Base-by-base conservation (phyloP, 2,888 invertebrate species). In the Euproctis similis region DNA sequence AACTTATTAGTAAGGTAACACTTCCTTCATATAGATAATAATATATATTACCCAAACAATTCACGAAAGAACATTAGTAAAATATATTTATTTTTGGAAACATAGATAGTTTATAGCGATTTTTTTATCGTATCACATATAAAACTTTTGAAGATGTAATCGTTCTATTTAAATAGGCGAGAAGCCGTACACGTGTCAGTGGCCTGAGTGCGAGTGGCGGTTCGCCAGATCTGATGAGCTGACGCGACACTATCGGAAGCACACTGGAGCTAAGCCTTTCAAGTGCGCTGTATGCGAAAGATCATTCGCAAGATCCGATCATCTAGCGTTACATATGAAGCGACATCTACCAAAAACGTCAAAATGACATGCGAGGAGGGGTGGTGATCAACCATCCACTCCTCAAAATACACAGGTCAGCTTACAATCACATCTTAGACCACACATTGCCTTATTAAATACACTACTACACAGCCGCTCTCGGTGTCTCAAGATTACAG, bases 201-300 rank as follows among this genome's bases (percentile, higher is more conserved):
- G 97, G 97, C 95, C 96, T 25, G 97, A 97, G 65, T 98, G 97
- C 84, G 96, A 96, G 68, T 98, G 97, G 97, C 88, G 97, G 61
- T 97, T 97, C 74, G 97, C 97, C 32, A 88, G 97, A 37, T 96
- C 96, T 24, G 97, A 97, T 84, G 97, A 97, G 85, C 85, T 97
- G 68, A 97, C 97, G 35, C 92, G 97, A 53, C 97, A 97, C 75
- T 97, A 96, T 85, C 90, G 97, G 62, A 97, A 97, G 80, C 97
- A 97, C 84, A 97, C 97, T 1, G 97, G 97, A 16, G 96, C 96
- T 35, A 97, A 97, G 74, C 97, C 97, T 14, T 97, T 97, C 88
- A 96, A 97, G 73, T 97, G 97, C 70, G 91, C 93, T 42, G 95
- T 95, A 32, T 97, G 97, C 75, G 96, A 97, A 72, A 88, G 97